Evolutionary conservation across 2,888 invertebrate genomes (phyloP).

Genomic region (Zygothrica quintamaculata): DNA sequence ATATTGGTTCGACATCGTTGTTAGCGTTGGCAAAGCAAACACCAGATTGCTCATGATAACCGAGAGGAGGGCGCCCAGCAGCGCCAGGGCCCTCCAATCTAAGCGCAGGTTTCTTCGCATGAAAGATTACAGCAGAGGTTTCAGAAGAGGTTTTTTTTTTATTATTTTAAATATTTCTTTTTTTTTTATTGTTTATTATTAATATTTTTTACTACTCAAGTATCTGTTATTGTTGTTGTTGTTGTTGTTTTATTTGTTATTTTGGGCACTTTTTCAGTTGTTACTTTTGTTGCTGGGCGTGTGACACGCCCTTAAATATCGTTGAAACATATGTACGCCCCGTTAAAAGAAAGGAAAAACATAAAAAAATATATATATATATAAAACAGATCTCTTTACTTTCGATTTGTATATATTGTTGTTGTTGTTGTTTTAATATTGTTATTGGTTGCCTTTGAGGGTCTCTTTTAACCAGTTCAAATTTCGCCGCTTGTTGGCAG

Average conservation of each 20-base stretch:
- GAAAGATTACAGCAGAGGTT: constrained; percentile 71
- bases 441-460: constrained; percentile 32
- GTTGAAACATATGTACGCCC: constrained; percentile 71
- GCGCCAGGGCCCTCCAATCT: constrained; percentile 85
- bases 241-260: constrained; percentile 19
- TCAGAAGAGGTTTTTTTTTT: constrained; percentile 39
- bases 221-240: constrained; percentile 16
- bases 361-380: not conserved
- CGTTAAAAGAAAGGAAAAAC: constrained; percentile 23
- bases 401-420: constrained; percentile 58
- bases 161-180: constrained; percentile 12
- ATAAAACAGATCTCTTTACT: constrained; percentile 53
- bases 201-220: constrained; percentile 20
- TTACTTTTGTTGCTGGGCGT: constrained; percentile 58
- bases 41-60: constrained; percentile 82
- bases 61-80: constrained; percentile 85
- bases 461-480: constrained; percentile 40
- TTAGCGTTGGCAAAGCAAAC: constrained; percentile 81
- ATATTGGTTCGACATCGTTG: constrained; percentile 50
- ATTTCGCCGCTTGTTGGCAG: constrained; percentile 42
- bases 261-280: constrained; percentile 41
- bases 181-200: constrained; percentile 11
- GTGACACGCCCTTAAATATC: constrained; percentile 68
- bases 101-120: constrained; percentile 84
- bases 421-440: constrained; percentile 20